Conservation (phyloP, 2,797 vertebrate species). For the Synaphobranchus kaupii region DNA sequence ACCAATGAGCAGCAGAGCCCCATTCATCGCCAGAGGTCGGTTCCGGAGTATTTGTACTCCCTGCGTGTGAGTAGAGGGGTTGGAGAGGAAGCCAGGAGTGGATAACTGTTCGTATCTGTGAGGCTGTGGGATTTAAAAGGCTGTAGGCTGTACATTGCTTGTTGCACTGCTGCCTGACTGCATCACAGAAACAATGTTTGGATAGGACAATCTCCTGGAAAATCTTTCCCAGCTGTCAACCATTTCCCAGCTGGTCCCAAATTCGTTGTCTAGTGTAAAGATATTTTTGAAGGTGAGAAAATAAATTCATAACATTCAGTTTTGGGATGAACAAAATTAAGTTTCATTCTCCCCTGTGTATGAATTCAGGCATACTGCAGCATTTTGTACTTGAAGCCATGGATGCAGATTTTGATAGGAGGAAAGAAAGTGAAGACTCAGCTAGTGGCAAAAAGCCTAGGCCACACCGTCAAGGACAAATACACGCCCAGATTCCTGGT, state of each 20-base stretch:
- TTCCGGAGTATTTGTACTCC: slow-evolving; percentile 63
- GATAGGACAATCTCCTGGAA: too few relatives aligned
- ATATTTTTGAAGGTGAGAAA: too few relatives aligned
- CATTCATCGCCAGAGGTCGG: slow-evolving; percentile 52
- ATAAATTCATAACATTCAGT: too few relatives aligned
- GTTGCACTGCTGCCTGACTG: too few relatives aligned
- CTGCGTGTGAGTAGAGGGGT: slow-evolving; percentile 47
- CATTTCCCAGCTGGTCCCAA: too few relatives aligned
- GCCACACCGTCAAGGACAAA: slow-evolving; percentile 74
- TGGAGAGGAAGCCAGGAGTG: slow-evolving; percentile 53
- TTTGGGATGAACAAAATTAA: too few relatives aligned
- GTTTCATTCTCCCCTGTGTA: not conserved
- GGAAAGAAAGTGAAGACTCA: slow-evolving; percentile 89
- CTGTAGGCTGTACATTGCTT: too few relatives aligned
- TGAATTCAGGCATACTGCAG: slow-evolving; percentile 86
- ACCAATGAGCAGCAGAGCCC: slow-evolving; percentile 69
- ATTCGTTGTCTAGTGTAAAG: too few relatives aligned
- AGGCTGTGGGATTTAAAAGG: too few relatives aligned
- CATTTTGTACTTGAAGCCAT: slow-evolving; percentile 94
- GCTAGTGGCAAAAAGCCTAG: slow-evolving; percentile 89
- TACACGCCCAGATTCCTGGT: slow-evolving; percentile 87
- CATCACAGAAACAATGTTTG: too few relatives aligned
- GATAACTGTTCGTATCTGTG: too few relatives aligned
- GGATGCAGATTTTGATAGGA: slow-evolving; percentile 90
- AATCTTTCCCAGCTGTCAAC: too few relatives aligned